Evolutionary conservation across 2,888 invertebrate species (phyloP).

Genomic region (Minunthozetes semirufus): DNA sequence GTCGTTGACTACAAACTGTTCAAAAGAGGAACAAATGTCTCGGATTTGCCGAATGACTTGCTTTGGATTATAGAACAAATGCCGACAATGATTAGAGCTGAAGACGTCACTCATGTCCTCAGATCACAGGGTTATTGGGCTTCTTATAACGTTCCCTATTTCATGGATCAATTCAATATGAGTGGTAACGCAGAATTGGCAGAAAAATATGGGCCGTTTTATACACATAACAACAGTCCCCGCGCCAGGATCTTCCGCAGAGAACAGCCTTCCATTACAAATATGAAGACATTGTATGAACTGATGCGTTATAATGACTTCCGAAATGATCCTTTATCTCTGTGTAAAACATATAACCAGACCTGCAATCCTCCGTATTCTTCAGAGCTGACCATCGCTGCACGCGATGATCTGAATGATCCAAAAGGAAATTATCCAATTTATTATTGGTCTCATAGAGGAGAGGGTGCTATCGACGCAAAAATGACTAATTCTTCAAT

Average conservation of each 20-base stretch:
- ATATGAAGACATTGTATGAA: constrained; percentile 45
- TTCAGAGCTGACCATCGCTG: constrained; percentile 31
- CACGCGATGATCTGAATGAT: constrained; percentile 37
- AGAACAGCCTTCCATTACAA: constrained; percentile 46
- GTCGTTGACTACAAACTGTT: constrained; percentile 47
- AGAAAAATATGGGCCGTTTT: constrained; percentile 45
- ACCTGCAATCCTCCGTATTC: constrained; percentile 37
- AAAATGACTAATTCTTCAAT: constrained; percentile 29
- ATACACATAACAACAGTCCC: constrained; percentile 47
- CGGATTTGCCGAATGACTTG: constrained; percentile 52
- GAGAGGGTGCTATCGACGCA: constrained; percentile 37
- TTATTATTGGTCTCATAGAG: background rate
- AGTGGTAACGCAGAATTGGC: constrained; percentile 47
- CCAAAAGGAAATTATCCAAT: constrained; percentile 32
- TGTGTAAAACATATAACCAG: no score
- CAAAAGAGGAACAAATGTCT: constrained; percentile 43
- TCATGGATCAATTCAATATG: constrained; percentile 46
- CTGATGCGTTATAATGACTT: constrained; percentile 48
- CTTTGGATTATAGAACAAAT: constrained; percentile 49
- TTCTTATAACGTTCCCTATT: constrained; percentile 49
- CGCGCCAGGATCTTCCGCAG: constrained; percentile 49
- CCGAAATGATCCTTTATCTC: constrained; percentile 35
- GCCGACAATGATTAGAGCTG: constrained; percentile 46
- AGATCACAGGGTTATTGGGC: constrained; percentile 47
- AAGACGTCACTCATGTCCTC: constrained; percentile 41